Evolutionary conservation across 92 coral and sea anemone genomes (phyloP), one percentile per base, ranked within the genome.

Genomic region (Heliopora coerulea): DNA sequence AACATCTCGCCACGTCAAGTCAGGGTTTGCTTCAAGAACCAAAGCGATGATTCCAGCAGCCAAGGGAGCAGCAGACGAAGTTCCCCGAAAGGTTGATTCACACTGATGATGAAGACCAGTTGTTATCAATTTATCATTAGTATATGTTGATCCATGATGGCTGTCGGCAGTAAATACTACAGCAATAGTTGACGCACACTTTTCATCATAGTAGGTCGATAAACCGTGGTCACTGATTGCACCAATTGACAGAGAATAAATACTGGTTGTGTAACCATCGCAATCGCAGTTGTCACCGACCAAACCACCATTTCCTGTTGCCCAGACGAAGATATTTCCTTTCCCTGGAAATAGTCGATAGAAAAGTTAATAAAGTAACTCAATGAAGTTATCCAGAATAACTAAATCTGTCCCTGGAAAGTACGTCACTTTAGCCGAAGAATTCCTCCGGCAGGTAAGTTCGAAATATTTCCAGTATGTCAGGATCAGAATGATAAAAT

Each of bases 251-350:
- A 91, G 87, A 25, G 96, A 86, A 62, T 89, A 89, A 56, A 91
- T 91, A 57, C 96, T 89, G 41, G 97, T 89, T 0, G 97, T 91
- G 62, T 91, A 91, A 0, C 97, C 97, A 79, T 91, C 97, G 30
- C 89, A 84, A 72, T 89, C 87, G 25, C 97, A 91, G 65, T 91
- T 91, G 33, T 91, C 97, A 26, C 86, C 96, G 24, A 90, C 91
- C 27, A 91, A 82, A 37, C 97, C 97, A 41, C 97, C 97, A 57
- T 91, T 91, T 9, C 97, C 97, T 30, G 97, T 91, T 5, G 97
- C 97, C 97, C 97, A 91, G 46, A 91, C 97, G 76, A 78, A 91
- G 44, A 91, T 86, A 17, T 88, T 83, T 9, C 97, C 97, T 52
- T 81, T 78, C 10, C 97, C 97, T 91, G 39, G 19, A 60, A 65